A percentile compares a stretch with the other conserved stretches of the same genome.
These are phyloP conservation scores for Drosophila persimilis DNA, from an alignment of 1,140 invertebrate species.

Conservation along the genomic window DNA sequence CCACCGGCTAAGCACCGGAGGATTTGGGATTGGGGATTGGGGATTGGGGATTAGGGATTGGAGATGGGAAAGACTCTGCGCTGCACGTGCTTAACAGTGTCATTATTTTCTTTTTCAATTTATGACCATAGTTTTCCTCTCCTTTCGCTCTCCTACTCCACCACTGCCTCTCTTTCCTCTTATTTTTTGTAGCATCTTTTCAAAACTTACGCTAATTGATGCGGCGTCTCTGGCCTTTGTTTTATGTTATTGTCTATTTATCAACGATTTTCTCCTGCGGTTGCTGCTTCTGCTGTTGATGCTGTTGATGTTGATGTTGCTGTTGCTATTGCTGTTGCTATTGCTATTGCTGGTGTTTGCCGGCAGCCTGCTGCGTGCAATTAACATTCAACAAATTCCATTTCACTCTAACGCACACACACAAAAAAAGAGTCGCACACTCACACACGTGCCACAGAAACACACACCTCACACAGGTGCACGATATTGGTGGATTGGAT, in stretches of 20 bases:
- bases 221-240: conserved; percentile 54
- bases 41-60: too few species aligned
- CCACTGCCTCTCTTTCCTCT: conserved; percentile 13
- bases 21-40: too few species aligned
- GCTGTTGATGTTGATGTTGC: not conserved
- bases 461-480: conserved; percentile 5
- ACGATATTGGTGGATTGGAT: conserved; percentile 15
- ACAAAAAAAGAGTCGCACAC: conserved; percentile 24
- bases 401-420: conserved; percentile 58
- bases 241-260: conserved; percentile 54
- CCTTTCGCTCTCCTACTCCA: not conserved
- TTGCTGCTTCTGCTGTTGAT: conserved; percentile 11
- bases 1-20: too few species aligned
- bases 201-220: conserved; percentile 56
- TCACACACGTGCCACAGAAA: conserved; percentile 16
- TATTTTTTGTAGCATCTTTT: conserved; percentile 14
- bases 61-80: too few species aligned
- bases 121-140: conserved; percentile 7
- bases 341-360: conserved; percentile 24
- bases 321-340: conserved; percentile 1
- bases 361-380: conserved; percentile 67
- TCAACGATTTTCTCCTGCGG: conserved; percentile 56
- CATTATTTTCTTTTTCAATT: conserved; percentile 14
- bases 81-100: conserved; percentile 30
- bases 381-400: conserved; percentile 77